These are phyloP conservation scores for Buathra laborator DNA, from an alignment of 2,888 invertebrate genomes.

Conservation along the genomic window DNA sequence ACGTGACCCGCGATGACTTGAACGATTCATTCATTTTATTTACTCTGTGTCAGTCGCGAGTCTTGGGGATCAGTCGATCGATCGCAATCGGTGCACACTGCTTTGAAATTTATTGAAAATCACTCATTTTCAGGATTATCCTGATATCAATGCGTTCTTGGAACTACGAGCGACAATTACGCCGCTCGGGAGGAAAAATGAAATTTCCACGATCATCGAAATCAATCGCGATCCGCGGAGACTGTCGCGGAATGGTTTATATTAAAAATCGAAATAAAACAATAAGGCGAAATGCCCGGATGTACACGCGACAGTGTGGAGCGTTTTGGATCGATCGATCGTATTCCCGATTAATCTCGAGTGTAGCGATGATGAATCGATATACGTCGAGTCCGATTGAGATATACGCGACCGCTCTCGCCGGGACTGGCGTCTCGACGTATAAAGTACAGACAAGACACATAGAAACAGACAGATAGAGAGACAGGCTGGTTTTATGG, in stretches of 20 bases:
- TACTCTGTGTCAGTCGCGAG: conserved; percentile 66
- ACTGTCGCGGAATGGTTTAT: background rate
- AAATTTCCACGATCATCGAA: conserved; percentile 2
- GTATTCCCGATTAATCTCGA: conserved; percentile 70
- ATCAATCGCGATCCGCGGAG: background rate
- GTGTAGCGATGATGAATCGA: conserved; percentile 67
- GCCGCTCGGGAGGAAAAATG: background rate
- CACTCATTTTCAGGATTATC: background rate
- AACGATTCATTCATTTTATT: conserved; percentile 20
- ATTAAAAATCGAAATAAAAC: conserved; percentile 18
- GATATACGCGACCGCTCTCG: conserved; percentile 69
- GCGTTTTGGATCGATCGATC: conserved; percentile 75
- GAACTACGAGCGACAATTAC: background rate
- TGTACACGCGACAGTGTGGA: conserved; percentile 71
- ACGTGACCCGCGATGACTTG: conserved; percentile 67
- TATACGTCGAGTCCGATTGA: conserved; percentile 66
- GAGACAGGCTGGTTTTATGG: conserved; percentile 54
- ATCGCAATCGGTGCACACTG: conserved; percentile 75
- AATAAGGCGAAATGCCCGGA: background rate
- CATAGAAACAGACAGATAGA: conserved; percentile 50
- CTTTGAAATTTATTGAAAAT: conserved; percentile 25
- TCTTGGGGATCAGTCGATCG: conserved; percentile 70
- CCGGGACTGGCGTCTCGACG: conserved; percentile 72
- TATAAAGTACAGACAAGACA: conserved; percentile 65
- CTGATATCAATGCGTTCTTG: background rate